phyloP scores from a whole-genome alignment of 2,888 invertebrate species.

The Tortricodes alternella region DNA sequence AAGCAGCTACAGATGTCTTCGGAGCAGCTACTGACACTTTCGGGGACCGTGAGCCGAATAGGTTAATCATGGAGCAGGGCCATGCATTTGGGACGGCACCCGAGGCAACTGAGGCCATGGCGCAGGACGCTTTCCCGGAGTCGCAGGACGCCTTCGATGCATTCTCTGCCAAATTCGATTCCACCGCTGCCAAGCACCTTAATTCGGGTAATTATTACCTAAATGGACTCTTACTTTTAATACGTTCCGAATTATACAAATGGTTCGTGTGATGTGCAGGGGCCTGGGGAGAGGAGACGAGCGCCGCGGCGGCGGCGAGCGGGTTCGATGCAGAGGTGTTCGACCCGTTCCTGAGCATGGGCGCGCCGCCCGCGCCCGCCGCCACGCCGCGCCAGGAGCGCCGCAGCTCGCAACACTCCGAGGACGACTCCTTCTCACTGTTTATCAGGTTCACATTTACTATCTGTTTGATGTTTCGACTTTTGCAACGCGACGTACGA shows the following conservation, averaged over 20 bases:
- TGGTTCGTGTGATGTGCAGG: conserved; percentile 41
- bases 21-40: conserved; percentile 36
- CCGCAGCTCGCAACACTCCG: conserved; percentile 89
- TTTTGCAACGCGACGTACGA: neutral
- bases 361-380: conserved; percentile 88
- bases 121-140: conserved; percentile 59
- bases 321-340: conserved; percentile 89
- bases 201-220: conserved; percentile 52
- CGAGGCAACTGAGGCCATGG: conserved; percentile 50
- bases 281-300: conserved; percentile 65
- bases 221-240: neutral
- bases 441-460: conserved; percentile 85
- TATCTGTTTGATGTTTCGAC: neutral
- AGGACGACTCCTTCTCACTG: conserved; percentile 90
- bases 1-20: conserved; percentile 46
- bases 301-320: conserved; percentile 61
- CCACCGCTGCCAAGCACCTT: conserved; percentile 74
- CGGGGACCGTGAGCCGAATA: conserved; percentile 32
- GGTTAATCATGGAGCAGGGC: conserved; percentile 34
- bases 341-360: conserved; percentile 91
- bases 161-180: conserved; percentile 94
- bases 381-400: conserved; percentile 85
- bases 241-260: neutral
- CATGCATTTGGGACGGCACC: conserved; percentile 37
- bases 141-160: conserved; percentile 88